These are phyloP conservation scores for Drosophila mercatorum DNA, from an alignment of 2,888 invertebrate species.

Conservation along the genomic window DNA sequence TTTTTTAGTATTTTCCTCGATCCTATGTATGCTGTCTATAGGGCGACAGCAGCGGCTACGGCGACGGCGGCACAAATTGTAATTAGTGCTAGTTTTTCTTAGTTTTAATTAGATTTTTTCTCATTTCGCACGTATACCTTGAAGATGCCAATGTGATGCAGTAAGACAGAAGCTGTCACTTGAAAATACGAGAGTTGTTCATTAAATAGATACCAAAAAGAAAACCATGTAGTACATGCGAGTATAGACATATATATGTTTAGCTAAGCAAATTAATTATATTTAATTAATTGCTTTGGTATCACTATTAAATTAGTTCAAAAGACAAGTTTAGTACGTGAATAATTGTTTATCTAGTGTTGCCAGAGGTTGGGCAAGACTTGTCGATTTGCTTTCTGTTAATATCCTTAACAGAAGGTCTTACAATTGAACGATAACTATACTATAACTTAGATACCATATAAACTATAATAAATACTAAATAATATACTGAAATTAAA, in stretches of 20 bases:
- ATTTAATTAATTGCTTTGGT: background rate
- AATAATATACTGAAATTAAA: too few relatives aligned
- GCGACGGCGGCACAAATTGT: conserved; percentile 68
- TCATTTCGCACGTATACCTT: conserved; percentile 60
- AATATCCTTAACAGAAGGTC: background rate
- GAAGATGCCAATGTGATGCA: conserved; percentile 53
- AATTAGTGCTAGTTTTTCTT: conserved; percentile 70
- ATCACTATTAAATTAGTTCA: background rate
- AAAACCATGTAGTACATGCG: background rate
- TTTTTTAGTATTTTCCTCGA: conserved; percentile 38
- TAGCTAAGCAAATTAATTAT: conserved; percentile 11
- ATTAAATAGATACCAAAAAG: conserved; percentile 18
- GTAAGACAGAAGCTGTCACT: conserved; percentile 45
- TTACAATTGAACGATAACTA: background rate
- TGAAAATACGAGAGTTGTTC: conserved; percentile 21
- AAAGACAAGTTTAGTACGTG: background rate
- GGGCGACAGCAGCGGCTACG: conserved; percentile 56
- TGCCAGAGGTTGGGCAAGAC: background rate
- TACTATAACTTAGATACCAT: background rate
- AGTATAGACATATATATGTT: background rate
- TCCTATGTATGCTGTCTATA: conserved; percentile 57
- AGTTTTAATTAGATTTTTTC: conserved; percentile 67
- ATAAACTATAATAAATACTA: background rate
- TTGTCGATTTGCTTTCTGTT: background rate
- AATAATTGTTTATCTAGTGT: background rate